Percentiles rank a stretch among this genome's conserved stretches.
Conservation (phyloP, 2,888 invertebrate genomes). For the Limenitis arthemis region DNA sequence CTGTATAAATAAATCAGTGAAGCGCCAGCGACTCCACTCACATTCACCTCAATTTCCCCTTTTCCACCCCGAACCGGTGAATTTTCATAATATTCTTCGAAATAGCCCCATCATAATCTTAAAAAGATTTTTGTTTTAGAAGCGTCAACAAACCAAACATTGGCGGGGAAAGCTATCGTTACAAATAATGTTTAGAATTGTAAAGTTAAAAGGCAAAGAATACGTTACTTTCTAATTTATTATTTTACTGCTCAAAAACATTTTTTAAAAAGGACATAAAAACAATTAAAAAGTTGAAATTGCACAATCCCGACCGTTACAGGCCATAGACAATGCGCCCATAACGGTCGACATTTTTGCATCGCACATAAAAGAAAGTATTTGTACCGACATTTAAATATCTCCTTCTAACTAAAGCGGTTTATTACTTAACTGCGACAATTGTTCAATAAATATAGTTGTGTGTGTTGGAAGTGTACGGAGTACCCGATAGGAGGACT, state of each 20-base stretch:
- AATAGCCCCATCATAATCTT: not conserved
- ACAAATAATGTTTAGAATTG: conserved; percentile 34
- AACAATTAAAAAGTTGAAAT: conserved; percentile 42
- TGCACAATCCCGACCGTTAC: conserved; percentile 33
- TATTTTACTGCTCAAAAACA: conserved; percentile 35
- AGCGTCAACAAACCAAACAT: not conserved
- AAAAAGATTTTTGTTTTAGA: conserved; percentile 1
- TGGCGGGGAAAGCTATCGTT: conserved; percentile 45
- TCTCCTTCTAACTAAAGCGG: not conserved
- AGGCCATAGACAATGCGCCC: conserved; percentile 7
- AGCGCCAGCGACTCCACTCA: not conserved
- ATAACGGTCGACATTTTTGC: conserved; percentile 3
- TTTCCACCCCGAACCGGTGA: not conserved
- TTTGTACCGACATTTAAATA: conserved; percentile 25
- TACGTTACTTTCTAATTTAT: conserved; percentile 56
- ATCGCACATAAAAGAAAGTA: conserved; percentile 27
- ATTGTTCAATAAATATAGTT: conserved; percentile 2
- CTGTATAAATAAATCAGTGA: not conserved
- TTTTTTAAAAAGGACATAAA: conserved; percentile 36
- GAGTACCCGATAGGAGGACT: not conserved
- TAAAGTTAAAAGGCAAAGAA: conserved; percentile 29
- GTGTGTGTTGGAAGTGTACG: not conserved
- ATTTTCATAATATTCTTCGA: conserved; percentile 3
- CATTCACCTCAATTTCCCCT: not conserved
- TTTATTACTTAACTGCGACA: conserved; percentile 11